phyloP scores from a whole-genome alignment of 2,113 vertebrate genomes.

The Struthidea cinerea region DNA sequence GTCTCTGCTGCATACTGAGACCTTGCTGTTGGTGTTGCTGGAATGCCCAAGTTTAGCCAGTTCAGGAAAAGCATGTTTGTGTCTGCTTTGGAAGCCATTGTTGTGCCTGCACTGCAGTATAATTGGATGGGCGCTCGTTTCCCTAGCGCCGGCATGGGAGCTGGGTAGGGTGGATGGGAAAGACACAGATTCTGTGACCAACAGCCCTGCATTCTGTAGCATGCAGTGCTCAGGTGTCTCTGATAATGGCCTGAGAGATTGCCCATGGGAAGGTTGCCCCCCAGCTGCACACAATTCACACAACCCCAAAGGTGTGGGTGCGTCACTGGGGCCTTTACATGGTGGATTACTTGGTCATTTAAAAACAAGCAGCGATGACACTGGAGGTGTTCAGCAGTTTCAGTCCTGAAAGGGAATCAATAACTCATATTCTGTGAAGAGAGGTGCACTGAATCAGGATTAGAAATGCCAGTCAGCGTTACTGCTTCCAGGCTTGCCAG shows the following conservation, averaged over 20 bases:
- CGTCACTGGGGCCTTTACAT: not conserved
- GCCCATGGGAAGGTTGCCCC: not conserved
- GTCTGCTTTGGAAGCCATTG: not conserved
- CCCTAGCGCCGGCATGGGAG: fast-evolving
- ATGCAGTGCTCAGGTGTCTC: fast-evolving
- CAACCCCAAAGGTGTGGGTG: fast-evolving
- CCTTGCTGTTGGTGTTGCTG: not conserved
- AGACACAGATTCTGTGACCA: not conserved
- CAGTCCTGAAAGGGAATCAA: not conserved
- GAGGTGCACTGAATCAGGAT: not conserved
- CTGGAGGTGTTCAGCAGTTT: not conserved
- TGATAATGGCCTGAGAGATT: not conserved
- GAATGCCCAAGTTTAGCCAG: not conserved
- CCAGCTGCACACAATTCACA: not conserved
- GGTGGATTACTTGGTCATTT: not conserved
- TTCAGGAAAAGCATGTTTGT: not conserved
- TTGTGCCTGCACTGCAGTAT: not conserved
- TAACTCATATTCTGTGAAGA: not conserved
- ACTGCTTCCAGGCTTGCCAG: not conserved
- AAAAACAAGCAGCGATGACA: not conserved
- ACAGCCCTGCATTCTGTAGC: not conserved
- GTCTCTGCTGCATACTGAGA: not conserved
- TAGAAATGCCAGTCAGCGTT: not conserved
- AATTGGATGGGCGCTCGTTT: not conserved
- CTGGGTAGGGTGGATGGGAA: not conserved